Percentiles rank a stretch among this genome's conserved stretches.
phyloP scores from a whole-genome alignment of 1,140 invertebrate species.

The Chymomyza costata region DNA sequence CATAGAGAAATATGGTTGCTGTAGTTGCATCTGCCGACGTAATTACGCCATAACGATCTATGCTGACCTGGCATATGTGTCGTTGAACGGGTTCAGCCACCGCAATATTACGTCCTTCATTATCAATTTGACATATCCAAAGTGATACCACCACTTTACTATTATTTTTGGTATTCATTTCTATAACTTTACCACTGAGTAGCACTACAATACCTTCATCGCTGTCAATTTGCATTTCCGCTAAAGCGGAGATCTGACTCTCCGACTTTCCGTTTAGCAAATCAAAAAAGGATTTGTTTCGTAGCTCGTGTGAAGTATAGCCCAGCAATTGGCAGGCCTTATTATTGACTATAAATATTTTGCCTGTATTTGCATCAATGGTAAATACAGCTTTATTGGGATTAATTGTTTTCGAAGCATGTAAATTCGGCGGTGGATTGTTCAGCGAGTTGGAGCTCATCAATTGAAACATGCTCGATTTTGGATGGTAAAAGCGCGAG shows the following conservation, averaged over 20 bases:
- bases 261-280: constrained; percentile 77
- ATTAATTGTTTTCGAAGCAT: constrained; percentile 74
- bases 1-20: constrained; percentile 77
- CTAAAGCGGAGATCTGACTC: constrained; percentile 77
- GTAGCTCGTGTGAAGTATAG: constrained; percentile 78
- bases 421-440: constrained; percentile 35
- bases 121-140: constrained; percentile 79
- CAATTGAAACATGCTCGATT: constrained; percentile 23
- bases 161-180: constrained; percentile 78
- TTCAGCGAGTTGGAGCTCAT: constrained; percentile 34
- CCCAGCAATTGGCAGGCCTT: constrained; percentile 79
- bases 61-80: constrained; percentile 71
- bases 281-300: constrained; percentile 77
- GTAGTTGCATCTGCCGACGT: constrained; percentile 75
- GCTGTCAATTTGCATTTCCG: constrained; percentile 78
- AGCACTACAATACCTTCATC: constrained; percentile 79
- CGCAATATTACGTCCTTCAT: constrained; percentile 79
- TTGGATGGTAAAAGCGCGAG: constrained; percentile 11
- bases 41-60: constrained; percentile 76
- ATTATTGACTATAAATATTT: constrained; percentile 81
- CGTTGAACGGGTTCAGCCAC: constrained; percentile 80
- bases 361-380: constrained; percentile 77
- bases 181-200: constrained; percentile 80
- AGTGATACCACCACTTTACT: constrained; percentile 79
- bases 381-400: constrained; percentile 78